Evolutionary conservation across 2,888 invertebrate species (phyloP), one percentile per base, ranked within the genome.

Genomic region (Drosophila parthenogenetica): DNA sequence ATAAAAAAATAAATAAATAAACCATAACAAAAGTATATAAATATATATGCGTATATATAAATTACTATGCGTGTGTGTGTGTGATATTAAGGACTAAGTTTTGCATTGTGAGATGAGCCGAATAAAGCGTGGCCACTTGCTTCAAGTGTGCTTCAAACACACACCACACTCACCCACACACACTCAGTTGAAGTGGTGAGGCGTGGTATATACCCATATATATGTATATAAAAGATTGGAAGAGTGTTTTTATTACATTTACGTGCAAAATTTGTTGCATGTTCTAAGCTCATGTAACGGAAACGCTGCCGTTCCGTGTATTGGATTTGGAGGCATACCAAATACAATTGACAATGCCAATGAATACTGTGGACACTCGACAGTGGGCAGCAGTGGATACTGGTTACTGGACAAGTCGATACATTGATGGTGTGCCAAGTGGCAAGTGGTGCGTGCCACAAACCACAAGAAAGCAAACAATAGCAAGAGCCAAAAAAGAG

Each of bases 251-350:
- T 90, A 90, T 90, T 90, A 87, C 90, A 90, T 90, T 90, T 90
- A 90, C 90, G 87, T 90, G 90, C 85, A 90, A 85, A 90, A 89
- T 87, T 87, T 85, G 90, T 89, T 87, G 90, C 90, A 82, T 86
- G 87, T 83, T 80, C 72, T 64, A 68, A 77, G 71, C 69, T 63
- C 53, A 54, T 86, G 78, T 77, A 78, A 67, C 71, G 88, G 88
- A 83, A 83, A 73, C 73, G 64, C 19, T 57, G 66, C 60, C 60
- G 63, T 57, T 59, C 73, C 60, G 69, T 76, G 87, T 84, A 86
- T 86, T 86, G 89, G 89, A 72, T 37, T 81, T 79, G 73, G 79
- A 72, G 66, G 69, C 73, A 70, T 67, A 78, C 61, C 73, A 73
- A 79, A 79, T 69, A 81, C 83, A 86, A 89, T 87, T 85, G 88